Evolutionary conservation across 2,797 vertebrate species (phyloP).

Genomic region (Chiroxiphia lanceolata): DNA sequence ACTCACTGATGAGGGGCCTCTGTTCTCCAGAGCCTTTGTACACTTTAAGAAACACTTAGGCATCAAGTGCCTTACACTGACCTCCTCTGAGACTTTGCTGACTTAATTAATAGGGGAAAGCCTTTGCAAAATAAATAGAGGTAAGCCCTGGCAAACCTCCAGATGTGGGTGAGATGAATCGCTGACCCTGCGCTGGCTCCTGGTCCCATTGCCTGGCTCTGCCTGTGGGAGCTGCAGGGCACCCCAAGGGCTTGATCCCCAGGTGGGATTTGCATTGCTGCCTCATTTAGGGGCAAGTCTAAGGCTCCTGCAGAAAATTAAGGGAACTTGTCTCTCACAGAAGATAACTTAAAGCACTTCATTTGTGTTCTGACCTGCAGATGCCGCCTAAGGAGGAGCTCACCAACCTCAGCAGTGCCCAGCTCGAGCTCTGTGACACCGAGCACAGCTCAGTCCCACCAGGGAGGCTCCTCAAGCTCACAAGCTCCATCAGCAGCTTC

Average conservation of each 20-base stretch:
- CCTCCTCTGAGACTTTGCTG: constrained; percentile 50
- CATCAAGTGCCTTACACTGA: constrained; percentile 37
- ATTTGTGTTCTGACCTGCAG: background rate
- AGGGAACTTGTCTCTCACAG: background rate
- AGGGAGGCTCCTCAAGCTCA: no score
- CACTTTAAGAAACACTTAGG: constrained; percentile 20
- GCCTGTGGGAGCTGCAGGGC: background rate
- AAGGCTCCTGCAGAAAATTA: background rate
- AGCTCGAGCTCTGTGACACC: background rate
- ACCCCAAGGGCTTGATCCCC: background rate
- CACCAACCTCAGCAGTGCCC: background rate
- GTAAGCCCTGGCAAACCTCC: constrained; percentile 50
- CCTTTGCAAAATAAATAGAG: constrained; percentile 60
- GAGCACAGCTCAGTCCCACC: no score
- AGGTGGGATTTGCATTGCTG: background rate
- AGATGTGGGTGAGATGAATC: background rate
- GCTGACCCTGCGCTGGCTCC: background rate
- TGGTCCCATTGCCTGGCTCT: background rate
- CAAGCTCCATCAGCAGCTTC: no score
- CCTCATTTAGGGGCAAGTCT: background rate
- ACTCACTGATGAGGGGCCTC: background rate
- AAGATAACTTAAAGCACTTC: background rate
- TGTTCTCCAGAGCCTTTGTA: background rate
- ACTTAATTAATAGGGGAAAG: constrained; percentile 56
- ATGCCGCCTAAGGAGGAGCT: background rate